These are phyloP conservation scores for Hippocampus barbouri DNA, from an alignment of 2,113 vertebrate genomes.

Conservation along the genomic window DNA sequence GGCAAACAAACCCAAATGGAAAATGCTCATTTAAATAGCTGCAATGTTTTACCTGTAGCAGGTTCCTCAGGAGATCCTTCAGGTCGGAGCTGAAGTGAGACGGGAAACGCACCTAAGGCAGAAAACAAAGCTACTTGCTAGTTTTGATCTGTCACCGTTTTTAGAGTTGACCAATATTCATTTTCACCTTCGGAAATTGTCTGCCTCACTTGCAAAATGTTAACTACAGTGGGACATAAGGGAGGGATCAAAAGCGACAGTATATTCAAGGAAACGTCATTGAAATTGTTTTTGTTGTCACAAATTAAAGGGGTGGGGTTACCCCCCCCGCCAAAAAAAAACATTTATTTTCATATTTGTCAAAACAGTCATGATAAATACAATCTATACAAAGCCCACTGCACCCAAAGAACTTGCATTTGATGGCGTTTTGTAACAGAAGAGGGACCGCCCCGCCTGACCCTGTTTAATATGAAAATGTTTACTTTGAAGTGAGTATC, in stretches of 20 bases:
- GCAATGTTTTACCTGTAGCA: conserved; percentile 73
- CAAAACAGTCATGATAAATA: too few relatives aligned
- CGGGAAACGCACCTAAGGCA: conserved; percentile 80
- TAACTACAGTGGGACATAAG: not conserved
- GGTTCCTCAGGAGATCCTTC: conserved; percentile 89
- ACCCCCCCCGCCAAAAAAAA: too few relatives aligned
- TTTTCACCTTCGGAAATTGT: not conserved
- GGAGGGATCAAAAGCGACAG: not conserved
- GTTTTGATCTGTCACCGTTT: not conserved
- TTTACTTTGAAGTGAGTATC: too few relatives aligned
- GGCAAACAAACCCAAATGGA: not conserved
- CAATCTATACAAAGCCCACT: too few relatives aligned
- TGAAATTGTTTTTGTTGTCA: too few relatives aligned
- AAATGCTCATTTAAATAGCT: not conserved
- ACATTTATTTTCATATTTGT: too few relatives aligned
- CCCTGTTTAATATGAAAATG: too few relatives aligned
- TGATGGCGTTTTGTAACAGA: too few relatives aligned
- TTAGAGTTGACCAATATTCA: not conserved
- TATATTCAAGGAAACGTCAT: too few relatives aligned
- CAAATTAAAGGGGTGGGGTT: too few relatives aligned
- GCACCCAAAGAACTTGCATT: too few relatives aligned
- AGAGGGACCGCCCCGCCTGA: too few relatives aligned
- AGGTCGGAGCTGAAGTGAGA: conserved; percentile 92
- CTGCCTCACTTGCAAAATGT: not conserved
- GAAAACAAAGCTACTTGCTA: not conserved